phyloP scores from a whole-genome alignment of 1,140 invertebrate genomes.

The Saccostrea cuccullata region DNA sequence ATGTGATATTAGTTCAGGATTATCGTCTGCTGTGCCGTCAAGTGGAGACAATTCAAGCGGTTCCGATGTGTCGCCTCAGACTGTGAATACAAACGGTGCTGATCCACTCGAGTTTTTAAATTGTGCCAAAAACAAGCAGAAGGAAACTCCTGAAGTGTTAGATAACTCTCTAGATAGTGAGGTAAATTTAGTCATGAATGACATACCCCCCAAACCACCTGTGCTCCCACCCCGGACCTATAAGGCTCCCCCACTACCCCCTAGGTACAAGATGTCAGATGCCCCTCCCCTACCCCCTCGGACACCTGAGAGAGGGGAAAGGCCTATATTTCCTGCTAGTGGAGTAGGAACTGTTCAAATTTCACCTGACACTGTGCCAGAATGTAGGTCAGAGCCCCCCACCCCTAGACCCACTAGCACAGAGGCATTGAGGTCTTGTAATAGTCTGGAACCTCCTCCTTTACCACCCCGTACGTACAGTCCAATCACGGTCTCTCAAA shows the following conservation, averaged over 20 bases:
- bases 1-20: constrained; percentile 51
- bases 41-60: constrained; percentile 34
- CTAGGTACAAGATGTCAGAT: constrained; percentile 62
- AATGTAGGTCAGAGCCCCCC: neutral
- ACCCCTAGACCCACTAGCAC: neutral
- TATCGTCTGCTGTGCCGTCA: constrained; percentile 30
- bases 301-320: constrained; percentile 56
- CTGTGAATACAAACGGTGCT: neutral
- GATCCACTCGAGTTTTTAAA: neutral
- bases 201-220: constrained; percentile 61
- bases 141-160: constrained; percentile 18
- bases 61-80: constrained; percentile 2
- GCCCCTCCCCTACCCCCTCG: constrained; percentile 69
- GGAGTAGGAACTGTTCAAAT: constrained; percentile 6
- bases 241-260: constrained; percentile 73
- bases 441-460: constrained; percentile 65
- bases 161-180: constrained; percentile 37
- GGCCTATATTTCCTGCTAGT: constrained; percentile 48
- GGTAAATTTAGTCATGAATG: constrained; percentile 35
- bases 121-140: constrained; percentile 7
- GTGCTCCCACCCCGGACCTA: constrained; percentile 73
- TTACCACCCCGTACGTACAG: constrained; percentile 74
- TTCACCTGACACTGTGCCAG: constrained; percentile 30
- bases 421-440: neutral
- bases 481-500: constrained; percentile 63